These are phyloP conservation scores for Drosophila ohnishii DNA, from an alignment of 1,140 invertebrate species.

Conservation along the genomic window DNA sequence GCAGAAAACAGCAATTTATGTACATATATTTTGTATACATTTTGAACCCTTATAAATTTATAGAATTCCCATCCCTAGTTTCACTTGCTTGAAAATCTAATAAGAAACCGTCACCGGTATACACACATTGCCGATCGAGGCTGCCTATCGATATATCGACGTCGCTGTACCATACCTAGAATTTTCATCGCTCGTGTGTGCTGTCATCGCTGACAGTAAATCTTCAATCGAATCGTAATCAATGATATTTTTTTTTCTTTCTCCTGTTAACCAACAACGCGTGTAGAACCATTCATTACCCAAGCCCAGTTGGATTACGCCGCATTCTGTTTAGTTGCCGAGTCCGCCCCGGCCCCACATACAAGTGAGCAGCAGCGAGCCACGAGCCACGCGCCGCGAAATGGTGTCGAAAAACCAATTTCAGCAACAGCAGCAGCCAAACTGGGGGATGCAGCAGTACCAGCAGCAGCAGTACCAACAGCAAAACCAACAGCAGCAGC, in stretches of 20 bases:
- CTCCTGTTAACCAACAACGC: background rate
- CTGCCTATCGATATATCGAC: background rate
- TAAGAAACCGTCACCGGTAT: background rate
- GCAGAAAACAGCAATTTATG: background rate
- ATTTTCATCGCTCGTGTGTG: slow-evolving; percentile 10
- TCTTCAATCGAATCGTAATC: slow-evolving; percentile 9
- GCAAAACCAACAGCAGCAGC: slow-evolving; percentile 22
- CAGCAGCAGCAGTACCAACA: slow-evolving; percentile 19
- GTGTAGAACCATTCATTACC: background rate
- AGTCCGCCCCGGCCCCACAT: background rate
- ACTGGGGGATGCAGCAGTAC: slow-evolving; percentile 48
- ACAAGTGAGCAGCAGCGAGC: slow-evolving; percentile 5
- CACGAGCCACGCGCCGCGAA: background rate
- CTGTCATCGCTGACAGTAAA: slow-evolving; percentile 3
- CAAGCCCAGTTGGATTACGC: background rate
- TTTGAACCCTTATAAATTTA: background rate
- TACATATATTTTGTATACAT: background rate
- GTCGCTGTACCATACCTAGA: background rate
- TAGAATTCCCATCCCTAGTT: background rate
- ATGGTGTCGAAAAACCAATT: slow-evolving; percentile 64
- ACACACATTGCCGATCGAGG: slow-evolving; percentile 8
- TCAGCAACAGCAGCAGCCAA: slow-evolving; percentile 33
- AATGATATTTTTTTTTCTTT: slow-evolving; percentile 4
- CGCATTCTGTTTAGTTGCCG: background rate
- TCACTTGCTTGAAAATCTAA: background rate